Evolutionary conservation across 2,888 invertebrate genomes (phyloP).

Genomic region (Acrobasis suavella): DNA sequence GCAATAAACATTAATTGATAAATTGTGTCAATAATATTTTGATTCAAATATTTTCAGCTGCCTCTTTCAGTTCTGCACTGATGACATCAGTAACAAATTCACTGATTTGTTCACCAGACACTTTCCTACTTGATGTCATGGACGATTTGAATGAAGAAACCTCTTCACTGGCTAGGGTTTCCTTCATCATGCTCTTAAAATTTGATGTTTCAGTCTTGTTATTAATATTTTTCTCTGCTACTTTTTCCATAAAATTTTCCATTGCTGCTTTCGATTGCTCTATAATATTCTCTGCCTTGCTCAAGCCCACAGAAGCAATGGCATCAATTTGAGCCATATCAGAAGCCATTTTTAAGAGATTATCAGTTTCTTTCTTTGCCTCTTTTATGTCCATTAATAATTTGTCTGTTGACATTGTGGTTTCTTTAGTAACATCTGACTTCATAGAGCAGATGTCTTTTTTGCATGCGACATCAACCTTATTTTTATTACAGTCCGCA

Average conservation of each 20-base stretch:
- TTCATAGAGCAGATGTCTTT: constrained; percentile 48
- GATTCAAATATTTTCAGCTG: constrained; percentile 49
- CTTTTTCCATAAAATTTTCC: constrained; percentile 35
- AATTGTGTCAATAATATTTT: constrained; percentile 21
- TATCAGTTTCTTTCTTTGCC: constrained; percentile 34
- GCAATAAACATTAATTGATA: constrained; percentile 39
- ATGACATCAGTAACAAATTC: constrained; percentile 43
- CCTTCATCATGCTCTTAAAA: constrained; percentile 32
- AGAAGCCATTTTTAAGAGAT: constrained; percentile 28
- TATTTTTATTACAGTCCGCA: constrained; percentile 36
- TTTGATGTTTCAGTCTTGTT: constrained; percentile 34
- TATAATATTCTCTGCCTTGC: constrained; percentile 27
- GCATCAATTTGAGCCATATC: constrained; percentile 22
- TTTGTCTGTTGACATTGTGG: constrained; percentile 28
- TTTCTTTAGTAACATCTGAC: constrained; percentile 34
- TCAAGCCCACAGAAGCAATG: not conserved
- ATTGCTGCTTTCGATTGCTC: constrained; percentile 33
- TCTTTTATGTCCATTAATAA: constrained; percentile 24
- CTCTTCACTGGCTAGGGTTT: constrained; percentile 34
- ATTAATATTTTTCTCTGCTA: constrained; percentile 31
- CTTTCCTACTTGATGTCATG: constrained; percentile 40
- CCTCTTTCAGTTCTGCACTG: constrained; percentile 48
- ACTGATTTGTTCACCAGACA: constrained; percentile 40
- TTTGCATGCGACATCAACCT: constrained; percentile 38
- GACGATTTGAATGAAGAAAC: constrained; percentile 42